Evolutionary conservation across 2,888 invertebrate species (phyloP).

Genomic region (Trachelus iudaicus): DNA sequence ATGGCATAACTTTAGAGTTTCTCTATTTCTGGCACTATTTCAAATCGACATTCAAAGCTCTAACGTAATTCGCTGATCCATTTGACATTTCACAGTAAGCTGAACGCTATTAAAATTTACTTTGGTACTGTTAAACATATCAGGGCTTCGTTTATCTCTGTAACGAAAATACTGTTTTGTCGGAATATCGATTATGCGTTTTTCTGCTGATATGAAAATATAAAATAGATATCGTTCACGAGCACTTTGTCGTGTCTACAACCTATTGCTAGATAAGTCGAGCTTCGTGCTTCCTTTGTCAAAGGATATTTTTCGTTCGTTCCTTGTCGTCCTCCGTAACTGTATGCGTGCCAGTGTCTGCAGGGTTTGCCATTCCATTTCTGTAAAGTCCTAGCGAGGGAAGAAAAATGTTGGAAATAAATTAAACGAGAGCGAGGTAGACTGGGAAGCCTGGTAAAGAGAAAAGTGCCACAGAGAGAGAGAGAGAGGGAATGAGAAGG

Average conservation of each 20-base stretch:
- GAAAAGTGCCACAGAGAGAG: background rate
- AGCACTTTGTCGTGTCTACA: background rate
- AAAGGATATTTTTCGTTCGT: background rate
- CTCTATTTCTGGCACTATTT: background rate
- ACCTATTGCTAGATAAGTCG: background rate
- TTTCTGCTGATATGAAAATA: background rate
- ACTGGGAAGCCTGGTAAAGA: background rate
- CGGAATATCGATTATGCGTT: background rate
- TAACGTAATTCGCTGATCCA: background rate
- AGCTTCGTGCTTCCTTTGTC: background rate
- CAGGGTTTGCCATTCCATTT: background rate
- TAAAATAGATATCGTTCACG: background rate
- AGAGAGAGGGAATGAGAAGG: constrained; percentile 4
- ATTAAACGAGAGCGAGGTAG: background rate
- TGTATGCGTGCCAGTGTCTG: background rate
- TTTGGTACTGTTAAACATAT: background rate
- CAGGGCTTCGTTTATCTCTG: background rate
- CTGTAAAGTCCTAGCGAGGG: background rate
- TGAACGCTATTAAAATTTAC: background rate
- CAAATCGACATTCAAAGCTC: background rate
- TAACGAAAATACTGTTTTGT: background rate
- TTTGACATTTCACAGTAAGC: background rate
- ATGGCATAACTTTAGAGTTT: background rate
- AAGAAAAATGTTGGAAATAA: background rate
- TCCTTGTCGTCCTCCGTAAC: background rate